Base-by-base conservation (phyloP, 2,888 invertebrate species). In the Nemotelus pantherinus region DNA sequence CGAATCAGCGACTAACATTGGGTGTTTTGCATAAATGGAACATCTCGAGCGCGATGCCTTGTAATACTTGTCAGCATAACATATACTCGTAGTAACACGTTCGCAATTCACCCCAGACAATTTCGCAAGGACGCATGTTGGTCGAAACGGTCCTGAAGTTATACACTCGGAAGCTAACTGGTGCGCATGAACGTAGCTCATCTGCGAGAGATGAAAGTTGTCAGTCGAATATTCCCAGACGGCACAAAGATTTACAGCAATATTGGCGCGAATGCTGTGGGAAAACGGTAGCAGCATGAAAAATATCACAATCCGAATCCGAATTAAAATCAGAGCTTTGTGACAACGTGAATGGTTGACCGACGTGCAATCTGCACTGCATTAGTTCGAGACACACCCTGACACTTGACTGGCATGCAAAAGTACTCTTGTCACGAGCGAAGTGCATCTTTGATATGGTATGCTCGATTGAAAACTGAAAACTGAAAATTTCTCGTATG, bases 331-430 rank as follows among this genome's bases (percentile, higher is more conserved):
- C 63, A 60, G 74, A 43, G 47, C 50, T 57, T 74, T 48, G 63
- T 47, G 63, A 64, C 64, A 76, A 64, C 50, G 63, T 39, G 44
- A 45, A 76, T 47, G 25, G 44, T 25, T 4, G 76, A 76, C 65
- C 53, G 55, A 25, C 55, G 48, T 65, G 65, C 65, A 64, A 76
- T 76, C 64, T 45, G 45, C 47, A 64, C 53, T 65, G 65, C 64
- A 65, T 65, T 48, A 76, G 39, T 55, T 65, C 44, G 41, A 64
- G 65, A 76, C 76, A 76, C 76, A 55, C 65, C 76, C 76, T 76
- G 76, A 76, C 76, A 76, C 65, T 63, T 76, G 76, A 76, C 48
- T 76, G 76, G 63, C 76, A 76, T 53, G 63, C 55, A 50, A 76
- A 76, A 76, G 63, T 44, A 76, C 60, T 74, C 57, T 74, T 44